A percentile compares a stretch with the other conserved stretches of the same genome.
These are phyloP conservation scores for Prinia subflava DNA, from an alignment of 2,113 vertebrate genomes.

Conservation along the genomic window DNA sequence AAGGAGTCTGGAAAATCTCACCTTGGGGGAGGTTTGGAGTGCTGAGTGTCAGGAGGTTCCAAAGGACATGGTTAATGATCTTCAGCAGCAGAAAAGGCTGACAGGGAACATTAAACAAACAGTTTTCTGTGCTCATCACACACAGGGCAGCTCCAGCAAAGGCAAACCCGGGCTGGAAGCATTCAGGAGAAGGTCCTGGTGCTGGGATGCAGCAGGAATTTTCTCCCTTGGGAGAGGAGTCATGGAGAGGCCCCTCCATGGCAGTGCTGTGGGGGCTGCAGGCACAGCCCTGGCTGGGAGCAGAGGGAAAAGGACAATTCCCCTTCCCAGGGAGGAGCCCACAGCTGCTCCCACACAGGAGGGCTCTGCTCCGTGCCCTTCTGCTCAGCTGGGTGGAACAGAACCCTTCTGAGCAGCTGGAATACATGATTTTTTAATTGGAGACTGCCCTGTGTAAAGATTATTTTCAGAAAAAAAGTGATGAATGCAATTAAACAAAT, in stretches of 20 bases:
- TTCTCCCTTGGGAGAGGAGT: neutral
- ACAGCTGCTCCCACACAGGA: accelerated
- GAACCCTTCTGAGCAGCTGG: neutral
- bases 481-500: neutral
- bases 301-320: neutral
- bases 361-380: accelerated
- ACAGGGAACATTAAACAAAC: neutral
- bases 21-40: neutral
- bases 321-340: neutral
- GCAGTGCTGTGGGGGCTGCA: neutral
- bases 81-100: neutral
- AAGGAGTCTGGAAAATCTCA: neutral
- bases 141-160: neutral
- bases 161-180: neutral
- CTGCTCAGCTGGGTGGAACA: neutral
- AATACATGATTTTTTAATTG: neutral
- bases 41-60: neutral
- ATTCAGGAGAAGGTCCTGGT: neutral
- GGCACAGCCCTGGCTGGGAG: accelerated
- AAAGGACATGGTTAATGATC: neutral
- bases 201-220: neutral
- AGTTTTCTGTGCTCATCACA: neutral
- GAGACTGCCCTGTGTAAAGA: neutral
- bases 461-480: neutral
- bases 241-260: neutral